Conservation (phyloP, 2,797 vertebrate genomes). For the Austrolebias charrua region DNA sequence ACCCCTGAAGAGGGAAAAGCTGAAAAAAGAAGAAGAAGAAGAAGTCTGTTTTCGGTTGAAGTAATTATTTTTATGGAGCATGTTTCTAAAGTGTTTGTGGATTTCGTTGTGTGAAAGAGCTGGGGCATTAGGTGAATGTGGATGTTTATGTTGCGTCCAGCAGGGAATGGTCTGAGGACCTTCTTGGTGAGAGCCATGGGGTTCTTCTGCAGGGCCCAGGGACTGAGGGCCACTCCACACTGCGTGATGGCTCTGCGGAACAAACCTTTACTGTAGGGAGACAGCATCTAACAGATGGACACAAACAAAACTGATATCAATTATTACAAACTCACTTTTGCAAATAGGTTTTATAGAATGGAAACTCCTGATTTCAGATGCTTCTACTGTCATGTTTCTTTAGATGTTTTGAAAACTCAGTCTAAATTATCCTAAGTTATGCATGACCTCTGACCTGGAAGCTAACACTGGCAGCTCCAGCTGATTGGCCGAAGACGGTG, state of each 20-base stretch:
- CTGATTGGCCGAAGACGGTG: conserved; percentile 90
- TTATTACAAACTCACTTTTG: too few relatives aligned
- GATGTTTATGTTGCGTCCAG: not conserved
- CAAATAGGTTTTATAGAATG: too few relatives aligned
- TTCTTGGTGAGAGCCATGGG: conserved; percentile 79
- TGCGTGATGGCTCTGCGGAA: conserved; percentile 88
- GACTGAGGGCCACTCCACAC: conserved; percentile 77
- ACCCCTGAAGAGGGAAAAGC: too few relatives aligned
- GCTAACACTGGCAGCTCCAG: conserved; percentile 82
- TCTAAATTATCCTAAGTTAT: not conserved
- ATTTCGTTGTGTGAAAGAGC: too few relatives aligned
- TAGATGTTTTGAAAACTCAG: too few relatives aligned
- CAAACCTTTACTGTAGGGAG: conserved; percentile 84
- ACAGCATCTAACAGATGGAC: conserved; percentile 75
- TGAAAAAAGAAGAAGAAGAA: too few relatives aligned
- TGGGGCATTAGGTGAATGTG: not conserved
- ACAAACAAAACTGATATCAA: too few relatives aligned
- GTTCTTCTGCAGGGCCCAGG: conserved; percentile 84
- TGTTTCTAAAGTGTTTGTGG: too few relatives aligned
- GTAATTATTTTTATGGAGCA: too few relatives aligned
- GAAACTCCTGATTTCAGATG: too few relatives aligned
- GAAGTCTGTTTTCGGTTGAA: too few relatives aligned
- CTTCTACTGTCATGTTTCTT: too few relatives aligned
- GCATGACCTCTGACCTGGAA: conserved; percentile 78
- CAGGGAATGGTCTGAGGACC: conserved; percentile 60